These are phyloP conservation scores for Engystomops pustulosus DNA, from an alignment of 2,113 vertebrate species.

Conservation along the genomic window DNA sequence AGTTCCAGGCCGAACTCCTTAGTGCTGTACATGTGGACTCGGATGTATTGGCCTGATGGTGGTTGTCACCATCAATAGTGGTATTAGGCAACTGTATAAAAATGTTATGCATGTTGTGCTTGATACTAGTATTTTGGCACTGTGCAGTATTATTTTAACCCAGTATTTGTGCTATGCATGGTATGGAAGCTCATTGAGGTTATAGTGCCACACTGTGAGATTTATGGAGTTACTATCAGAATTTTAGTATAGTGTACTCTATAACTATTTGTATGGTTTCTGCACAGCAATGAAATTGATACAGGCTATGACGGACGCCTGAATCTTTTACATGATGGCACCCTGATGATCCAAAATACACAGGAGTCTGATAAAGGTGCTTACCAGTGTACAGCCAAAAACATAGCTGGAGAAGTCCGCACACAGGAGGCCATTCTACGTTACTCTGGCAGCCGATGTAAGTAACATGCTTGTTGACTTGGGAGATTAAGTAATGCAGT, in stretches of 20 bases:
- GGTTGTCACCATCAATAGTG: background rate
- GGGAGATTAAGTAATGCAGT: background rate
- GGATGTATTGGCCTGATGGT: background rate
- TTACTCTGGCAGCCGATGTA: slow-evolving; percentile 70
- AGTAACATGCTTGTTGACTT: slow-evolving; percentile 22
- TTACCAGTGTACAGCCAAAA: slow-evolving; percentile 78
- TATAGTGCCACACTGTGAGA: background rate
- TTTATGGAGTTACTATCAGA: background rate
- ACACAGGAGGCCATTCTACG: slow-evolving; percentile 71
- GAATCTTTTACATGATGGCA: slow-evolving; percentile 73
- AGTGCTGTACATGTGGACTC: too few relatives aligned
- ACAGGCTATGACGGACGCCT: slow-evolving; percentile 71
- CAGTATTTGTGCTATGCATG: background rate
- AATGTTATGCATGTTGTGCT: too few relatives aligned
- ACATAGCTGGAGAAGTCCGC: slow-evolving; percentile 73
- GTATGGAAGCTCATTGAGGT: background rate
- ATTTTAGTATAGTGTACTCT: background rate
- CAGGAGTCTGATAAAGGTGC: slow-evolving; percentile 73
- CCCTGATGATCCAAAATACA: slow-evolving; percentile 77
- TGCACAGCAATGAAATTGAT: slow-evolving; percentile 72
- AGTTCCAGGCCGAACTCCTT: too few relatives aligned
- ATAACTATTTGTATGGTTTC: background rate
- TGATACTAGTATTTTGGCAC: background rate
- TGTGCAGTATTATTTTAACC: too few relatives aligned
- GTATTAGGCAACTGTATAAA: background rate